Conservation (phyloP, 2,888 invertebrate genomes). For the Drosophila glabriapex region DNA sequence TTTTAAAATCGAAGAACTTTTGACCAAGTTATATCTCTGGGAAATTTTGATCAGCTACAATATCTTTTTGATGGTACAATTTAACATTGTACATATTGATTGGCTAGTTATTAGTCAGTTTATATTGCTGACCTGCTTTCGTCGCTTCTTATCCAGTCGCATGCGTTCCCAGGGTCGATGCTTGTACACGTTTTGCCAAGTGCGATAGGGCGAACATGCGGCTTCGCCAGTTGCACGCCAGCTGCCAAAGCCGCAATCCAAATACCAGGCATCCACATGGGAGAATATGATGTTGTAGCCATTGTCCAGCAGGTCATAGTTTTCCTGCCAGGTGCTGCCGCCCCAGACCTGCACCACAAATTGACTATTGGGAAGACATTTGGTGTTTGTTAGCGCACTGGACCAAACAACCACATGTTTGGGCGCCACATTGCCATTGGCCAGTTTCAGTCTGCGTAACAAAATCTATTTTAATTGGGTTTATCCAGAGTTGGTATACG, state of each 20-base stretch:
- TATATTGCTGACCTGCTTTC: conserved; percentile 80
- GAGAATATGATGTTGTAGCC: conserved; percentile 92
- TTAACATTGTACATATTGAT: background rate
- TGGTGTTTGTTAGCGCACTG: conserved; percentile 90
- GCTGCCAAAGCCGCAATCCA: conserved; percentile 94
- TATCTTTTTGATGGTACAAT: background rate
- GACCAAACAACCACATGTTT: conserved; percentile 90
- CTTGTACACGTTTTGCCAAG: conserved; percentile 94
- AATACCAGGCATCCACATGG: conserved; percentile 95
- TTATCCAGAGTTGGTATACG: too few relatives aligned
- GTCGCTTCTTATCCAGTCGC: conserved; percentile 82
- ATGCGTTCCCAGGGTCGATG: conserved; percentile 91
- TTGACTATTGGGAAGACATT: conserved; percentile 88
- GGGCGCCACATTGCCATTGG: conserved; percentile 83
- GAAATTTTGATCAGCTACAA: background rate
- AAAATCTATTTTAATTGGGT: too few relatives aligned
- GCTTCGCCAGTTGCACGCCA: conserved; percentile 93
- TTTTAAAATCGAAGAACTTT: background rate
- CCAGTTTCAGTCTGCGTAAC: conserved; percentile 81
- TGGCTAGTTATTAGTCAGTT: background rate
- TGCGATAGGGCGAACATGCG: conserved; percentile 94
- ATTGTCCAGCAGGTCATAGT: conserved; percentile 90
- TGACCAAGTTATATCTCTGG: background rate
- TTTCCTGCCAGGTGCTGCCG: conserved; percentile 92
- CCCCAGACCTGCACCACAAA: conserved; percentile 93